phyloP scores from a whole-genome alignment of 2,797 vertebrate species.

The Pseudochaenichthys georgianus region DNA sequence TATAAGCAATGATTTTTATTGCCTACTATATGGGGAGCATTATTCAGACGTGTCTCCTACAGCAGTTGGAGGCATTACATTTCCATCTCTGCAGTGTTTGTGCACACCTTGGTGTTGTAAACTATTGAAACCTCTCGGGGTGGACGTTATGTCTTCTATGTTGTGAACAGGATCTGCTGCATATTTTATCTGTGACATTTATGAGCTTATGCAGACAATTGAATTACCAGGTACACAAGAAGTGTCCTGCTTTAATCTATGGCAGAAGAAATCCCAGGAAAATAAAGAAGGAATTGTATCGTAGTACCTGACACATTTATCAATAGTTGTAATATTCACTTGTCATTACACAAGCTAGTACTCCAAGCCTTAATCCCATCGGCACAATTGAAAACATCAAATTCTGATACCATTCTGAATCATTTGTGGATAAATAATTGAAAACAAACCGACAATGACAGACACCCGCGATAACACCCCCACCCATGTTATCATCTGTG shows the following conservation, averaged over 20 bases:
- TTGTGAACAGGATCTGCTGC: conserved; percentile 49
- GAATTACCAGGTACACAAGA: conserved; percentile 36
- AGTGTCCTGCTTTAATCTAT: conserved; percentile 1
- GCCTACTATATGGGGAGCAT: conserved; percentile 40
- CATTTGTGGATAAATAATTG: conserved; percentile 16
- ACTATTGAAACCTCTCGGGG: conserved; percentile 41
- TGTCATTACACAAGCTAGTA: conserved; percentile 6
- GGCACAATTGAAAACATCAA: neutral
- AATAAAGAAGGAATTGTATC: neutral
- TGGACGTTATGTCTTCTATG: conserved; percentile 32
- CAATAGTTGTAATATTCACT: conserved; percentile 5
- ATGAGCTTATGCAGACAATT: conserved; percentile 38
- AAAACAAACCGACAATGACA: conserved; percentile 32
- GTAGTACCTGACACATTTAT: neutral
- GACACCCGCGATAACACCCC: conserved; percentile 10
- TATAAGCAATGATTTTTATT: conserved; percentile 63
- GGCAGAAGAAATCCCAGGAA: neutral
- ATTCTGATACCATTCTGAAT: neutral
- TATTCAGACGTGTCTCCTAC: conserved; percentile 58
- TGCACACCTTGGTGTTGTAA: conserved; percentile 47
- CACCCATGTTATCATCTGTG: conserved; percentile 3
- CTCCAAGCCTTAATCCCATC: neutral
- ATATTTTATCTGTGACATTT: conserved; percentile 63
- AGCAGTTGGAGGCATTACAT: conserved; percentile 42
- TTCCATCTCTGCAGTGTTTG: conserved; percentile 43